These are phyloP conservation scores for Drosophila eugracilis DNA, from an alignment of 1,140 invertebrate species.

Conservation along the genomic window DNA sequence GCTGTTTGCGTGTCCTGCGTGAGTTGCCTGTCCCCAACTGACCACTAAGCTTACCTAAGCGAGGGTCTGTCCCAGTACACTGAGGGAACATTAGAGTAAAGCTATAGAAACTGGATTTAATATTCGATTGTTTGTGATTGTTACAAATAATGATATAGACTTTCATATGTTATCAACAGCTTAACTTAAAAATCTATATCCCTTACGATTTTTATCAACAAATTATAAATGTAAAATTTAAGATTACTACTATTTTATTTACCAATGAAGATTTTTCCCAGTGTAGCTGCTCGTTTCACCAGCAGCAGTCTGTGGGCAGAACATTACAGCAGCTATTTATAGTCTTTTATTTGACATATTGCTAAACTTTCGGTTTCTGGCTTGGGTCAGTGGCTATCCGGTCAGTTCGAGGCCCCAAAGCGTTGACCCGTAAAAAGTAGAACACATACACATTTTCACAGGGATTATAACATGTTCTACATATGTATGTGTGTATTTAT, in stretches of 20 bases:
- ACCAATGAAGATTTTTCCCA: neutral
- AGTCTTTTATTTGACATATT: conserved; percentile 66
- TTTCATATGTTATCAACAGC: too few species aligned
- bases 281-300: conserved; percentile 15
- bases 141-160: too few species aligned
- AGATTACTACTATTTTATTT: too few species aligned
- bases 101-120: too few species aligned
- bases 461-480: conserved; percentile 39
- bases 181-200: too few species aligned
- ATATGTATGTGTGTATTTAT: conserved; percentile 25
- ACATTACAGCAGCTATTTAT: conserved; percentile 64
- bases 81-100: neutral
- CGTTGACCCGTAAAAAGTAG: conserved; percentile 72
- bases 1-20: conserved; percentile 67
- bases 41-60: conserved; percentile 23
- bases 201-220: too few species aligned
- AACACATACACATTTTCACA: conserved; percentile 48
- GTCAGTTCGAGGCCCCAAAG: conserved; percentile 46
- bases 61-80: conserved; percentile 14
- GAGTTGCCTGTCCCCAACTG: conserved; percentile 43
- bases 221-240: neutral
- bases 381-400: conserved; percentile 26
- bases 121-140: too few species aligned
- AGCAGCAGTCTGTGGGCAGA: conserved; percentile 16
- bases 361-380: conserved; percentile 64